Conservation (phyloP, 2,113 vertebrate species). For the Rhadina sibilatrix region DNA sequence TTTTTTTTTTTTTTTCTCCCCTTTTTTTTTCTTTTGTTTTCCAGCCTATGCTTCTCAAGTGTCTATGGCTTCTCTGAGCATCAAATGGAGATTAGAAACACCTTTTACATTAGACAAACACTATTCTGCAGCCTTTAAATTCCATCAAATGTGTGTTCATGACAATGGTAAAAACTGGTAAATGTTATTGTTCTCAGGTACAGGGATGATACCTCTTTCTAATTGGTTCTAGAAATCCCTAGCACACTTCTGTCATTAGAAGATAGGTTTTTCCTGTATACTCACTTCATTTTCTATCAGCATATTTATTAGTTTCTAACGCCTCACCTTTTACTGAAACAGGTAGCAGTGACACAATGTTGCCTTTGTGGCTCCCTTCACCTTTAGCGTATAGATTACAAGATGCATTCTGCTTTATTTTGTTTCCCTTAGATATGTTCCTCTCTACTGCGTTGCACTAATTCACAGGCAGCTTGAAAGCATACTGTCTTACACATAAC, state of each 20-base stretch:
- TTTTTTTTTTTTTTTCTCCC: neutral
- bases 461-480: constrained; percentile 38
- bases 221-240: neutral
- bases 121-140: neutral
- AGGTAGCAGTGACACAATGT: neutral
- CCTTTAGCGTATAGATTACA: constrained; percentile 41
- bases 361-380: constrained; percentile 8
- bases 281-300: neutral
- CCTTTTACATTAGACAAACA: neutral
- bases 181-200: neutral
- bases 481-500: constrained; percentile 19
- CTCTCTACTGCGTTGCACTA: neutral
- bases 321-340: neutral
- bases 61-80: fast-evolving
- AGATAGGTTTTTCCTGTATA: neutral
- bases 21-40: neutral
- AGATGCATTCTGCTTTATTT: constrained; percentile 27
- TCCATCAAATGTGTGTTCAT: neutral
- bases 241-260: neutral
- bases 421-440: constrained; percentile 7
- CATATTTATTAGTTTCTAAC: neutral
- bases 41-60: neutral
- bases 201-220: neutral
- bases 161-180: neutral
- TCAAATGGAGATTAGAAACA: neutral